Conservation (phyloP, 2,797 vertebrate genomes). For the Telmatherina bonti region DNA sequence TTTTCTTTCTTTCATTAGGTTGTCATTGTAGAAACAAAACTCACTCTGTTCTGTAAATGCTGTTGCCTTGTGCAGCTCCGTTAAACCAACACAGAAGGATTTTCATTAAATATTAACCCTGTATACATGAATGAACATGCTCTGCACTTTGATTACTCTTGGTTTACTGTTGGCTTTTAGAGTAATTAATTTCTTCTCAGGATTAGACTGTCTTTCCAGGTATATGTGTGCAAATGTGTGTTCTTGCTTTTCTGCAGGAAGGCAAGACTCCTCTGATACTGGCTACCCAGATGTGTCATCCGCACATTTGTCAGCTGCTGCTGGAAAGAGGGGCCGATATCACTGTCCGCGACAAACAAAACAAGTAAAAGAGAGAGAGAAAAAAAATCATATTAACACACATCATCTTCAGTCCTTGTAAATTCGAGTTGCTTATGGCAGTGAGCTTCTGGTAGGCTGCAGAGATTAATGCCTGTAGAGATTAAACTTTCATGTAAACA, state of each 20-base stretch:
- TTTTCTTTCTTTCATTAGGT: not conserved
- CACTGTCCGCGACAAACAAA: slow-evolving; percentile 92
- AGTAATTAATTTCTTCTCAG: not conserved
- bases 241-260: slow-evolving; percentile 80
- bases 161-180: not conserved
- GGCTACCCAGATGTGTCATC: slow-evolving; percentile 97
- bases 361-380: slow-evolving; percentile 83
- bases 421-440: slow-evolving; percentile 5
- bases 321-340: slow-evolving; percentile 92
- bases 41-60: not conserved
- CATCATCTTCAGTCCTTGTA: not conserved
- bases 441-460: not conserved
- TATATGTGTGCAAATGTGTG: slow-evolving; percentile 9
- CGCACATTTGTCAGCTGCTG: slow-evolving; percentile 91
- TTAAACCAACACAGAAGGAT: not conserved
- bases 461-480: not conserved
- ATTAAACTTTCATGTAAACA: not conserved
- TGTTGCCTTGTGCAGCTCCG: not conserved
- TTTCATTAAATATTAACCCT: not conserved
- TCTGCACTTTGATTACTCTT: not conserved
- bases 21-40: not conserved
- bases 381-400: not conserved
- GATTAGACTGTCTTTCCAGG: not conserved
- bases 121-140: not conserved
- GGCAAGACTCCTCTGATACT: slow-evolving; percentile 93